Base-by-base conservation (phyloP, 2,888 invertebrate genomes). In the Chironomus tentans region DNA sequence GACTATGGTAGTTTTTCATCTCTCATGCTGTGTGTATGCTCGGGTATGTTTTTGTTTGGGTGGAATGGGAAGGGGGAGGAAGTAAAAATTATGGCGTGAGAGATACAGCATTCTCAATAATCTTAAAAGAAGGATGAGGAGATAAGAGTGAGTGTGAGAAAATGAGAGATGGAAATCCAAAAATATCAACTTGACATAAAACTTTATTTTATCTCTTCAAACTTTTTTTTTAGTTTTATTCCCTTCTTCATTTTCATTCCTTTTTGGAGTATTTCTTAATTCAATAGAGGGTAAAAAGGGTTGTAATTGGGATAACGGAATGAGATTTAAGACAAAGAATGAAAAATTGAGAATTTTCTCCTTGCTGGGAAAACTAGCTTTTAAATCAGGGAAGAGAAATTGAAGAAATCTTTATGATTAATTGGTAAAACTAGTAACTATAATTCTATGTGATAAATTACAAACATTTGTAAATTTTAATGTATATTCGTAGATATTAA, bases 101-200 rank as follows among this genome's bases (percentile, higher is more conserved):
- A 65, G 24, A 21, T 0, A 15, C 7, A 38, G 38, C 56, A 56
- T 56, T 56, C 21, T 65, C 22, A 38, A 38, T 38, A 38, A 38
- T 65, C 65, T 65, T 22, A 24, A 65, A 65, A 24, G 21, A 48
- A 48, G 15, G 48, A 48, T 22, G 10, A 10, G 13, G 50, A 48
- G 70, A 70, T 38, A 47, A 47, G 48, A 15, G 21, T 70, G 71
- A 48, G 47, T 13, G 65, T 65, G 65, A 65, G 65, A 65, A 65
- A 65, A 65, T 65, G 65, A 21, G 65, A 65, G 22, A 65, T 65
- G 65, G 24, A 70, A 70, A 70, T 71, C 71, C 48, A 24, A 71
- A 71, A 65, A 65, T 65, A 65, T 71, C 71, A 50, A 71, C 46
- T 71, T 71, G 71, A 71, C 71, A 50, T 24, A 71, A 71, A 71